Evolutionary conservation across 2,888 invertebrate genomes (phyloP), one percentile per base, ranked within the genome.

Genomic region (Folsomia manolachei): DNA sequence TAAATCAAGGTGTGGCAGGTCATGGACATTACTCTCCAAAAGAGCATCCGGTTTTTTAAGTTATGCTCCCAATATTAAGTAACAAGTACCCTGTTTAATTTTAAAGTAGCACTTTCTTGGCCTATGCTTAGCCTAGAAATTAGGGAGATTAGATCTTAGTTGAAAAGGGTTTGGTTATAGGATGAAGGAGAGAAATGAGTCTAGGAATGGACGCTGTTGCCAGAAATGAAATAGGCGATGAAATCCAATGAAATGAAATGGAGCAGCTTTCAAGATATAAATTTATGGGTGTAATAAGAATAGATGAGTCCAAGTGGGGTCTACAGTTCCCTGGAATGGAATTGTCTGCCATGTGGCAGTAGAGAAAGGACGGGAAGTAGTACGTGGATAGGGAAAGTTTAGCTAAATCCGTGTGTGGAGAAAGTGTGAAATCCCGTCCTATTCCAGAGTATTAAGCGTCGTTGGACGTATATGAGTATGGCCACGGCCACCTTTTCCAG

Each of bases 181-280:
- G 4, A 14, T 9, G 14, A 39, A 39, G 39, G 39, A 4, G 14
- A 14, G 39, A 4, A 9, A 9, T 39, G 39, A 39, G 39, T 9
- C 7, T 4, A 39, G 14, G 7, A 39, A 39, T 14, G 39, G 27
- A 25, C 61, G 60, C 27, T 27, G 23, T 62, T 69, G 61, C 25
- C 18, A 26, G 61, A 69, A 69, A 69, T 69, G 62, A 61, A 62
- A 69, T 61, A 69, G 26, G 51, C 51, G 63, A 52, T 69, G 69
- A 63, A 69, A 69, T 63, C 52, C 23, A 52, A 63, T 63, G 63
- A 51, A 69, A 69, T 61, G 69, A 63, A 69, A 69, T 61, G 69
- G 69, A 69, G 25, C 63, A 69, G 63, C 69, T 63, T 63, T 69
- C 69, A 69, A 63, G 63, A 69, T 69, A 63, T 63, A 69, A 69